Evolutionary conservation across 2,113 vertebrate genomes (phyloP).

Genomic region (Pomatostomus ruficeps): DNA sequence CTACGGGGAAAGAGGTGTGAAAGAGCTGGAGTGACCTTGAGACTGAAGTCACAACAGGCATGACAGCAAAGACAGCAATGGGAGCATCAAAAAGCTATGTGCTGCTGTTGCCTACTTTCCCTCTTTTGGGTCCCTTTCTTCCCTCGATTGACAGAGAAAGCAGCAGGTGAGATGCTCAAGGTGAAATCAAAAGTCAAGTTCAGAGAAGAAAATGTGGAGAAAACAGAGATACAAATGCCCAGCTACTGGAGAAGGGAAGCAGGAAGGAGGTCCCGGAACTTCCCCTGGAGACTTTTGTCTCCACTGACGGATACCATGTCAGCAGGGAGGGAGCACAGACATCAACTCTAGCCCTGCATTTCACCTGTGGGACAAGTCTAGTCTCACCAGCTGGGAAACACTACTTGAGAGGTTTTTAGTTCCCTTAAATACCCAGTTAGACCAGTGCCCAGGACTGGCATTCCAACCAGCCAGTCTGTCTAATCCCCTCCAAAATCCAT

Average conservation of each 20-base stretch:
- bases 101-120: not conserved
- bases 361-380: not conserved
- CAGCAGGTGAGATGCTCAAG: not conserved
- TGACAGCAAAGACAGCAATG: not conserved
- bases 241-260: not conserved
- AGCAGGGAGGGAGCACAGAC: not conserved
- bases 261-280: not conserved
- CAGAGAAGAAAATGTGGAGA: not conserved
- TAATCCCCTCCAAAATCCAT: conserved; percentile 39
- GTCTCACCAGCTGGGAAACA: not conserved
- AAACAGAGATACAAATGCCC: not conserved
- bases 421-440: conserved; percentile 3
- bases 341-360: not conserved
- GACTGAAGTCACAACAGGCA: not conserved
- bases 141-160: not conserved
- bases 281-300: not conserved
- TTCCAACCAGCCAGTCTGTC: conserved; percentile 38
- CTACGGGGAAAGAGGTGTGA: not conserved
- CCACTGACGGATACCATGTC: accelerated
- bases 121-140: not conserved
- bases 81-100: not conserved
- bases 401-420: not conserved
- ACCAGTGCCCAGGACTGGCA: conserved; percentile 20
- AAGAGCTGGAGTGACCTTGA: not conserved
- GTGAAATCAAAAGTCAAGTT: not conserved